Conservation (phyloP, 1,140 invertebrate genomes). For the Scaptomyza montana region DNA sequence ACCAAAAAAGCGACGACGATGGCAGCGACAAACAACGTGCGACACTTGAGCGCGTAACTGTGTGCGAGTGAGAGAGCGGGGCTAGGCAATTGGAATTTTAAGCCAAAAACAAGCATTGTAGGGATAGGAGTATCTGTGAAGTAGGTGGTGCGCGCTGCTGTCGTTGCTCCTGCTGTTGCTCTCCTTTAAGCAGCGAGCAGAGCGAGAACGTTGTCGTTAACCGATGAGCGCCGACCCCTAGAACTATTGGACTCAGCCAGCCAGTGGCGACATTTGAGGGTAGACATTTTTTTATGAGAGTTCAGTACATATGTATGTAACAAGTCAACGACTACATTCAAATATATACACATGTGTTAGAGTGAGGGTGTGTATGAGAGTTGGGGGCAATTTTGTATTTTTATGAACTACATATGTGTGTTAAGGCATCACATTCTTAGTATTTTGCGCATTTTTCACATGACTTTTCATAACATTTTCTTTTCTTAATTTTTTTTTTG, state of each 20-base stretch:
- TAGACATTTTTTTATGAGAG: conserved; percentile 50
- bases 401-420: neutral
- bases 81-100: conserved; percentile 38
- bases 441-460: conserved; percentile 13
- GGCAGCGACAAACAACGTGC: conserved; percentile 41
- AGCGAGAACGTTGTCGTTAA: conserved; percentile 17
- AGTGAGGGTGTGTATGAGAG: conserved; percentile 11
- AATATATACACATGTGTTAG: too few relatives aligned
- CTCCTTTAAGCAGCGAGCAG: conserved; percentile 6
- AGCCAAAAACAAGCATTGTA: conserved; percentile 34
- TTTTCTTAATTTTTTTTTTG: conserved; percentile 15
- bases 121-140: conserved; percentile 24
- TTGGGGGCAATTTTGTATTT: too few relatives aligned
- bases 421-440: neutral
- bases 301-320: conserved; percentile 17
- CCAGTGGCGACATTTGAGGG: conserved; percentile 56
- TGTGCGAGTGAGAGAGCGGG: conserved; percentile 20
- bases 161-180: neutral
- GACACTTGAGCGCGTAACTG: conserved; percentile 32
- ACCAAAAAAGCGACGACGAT: conserved; percentile 48
- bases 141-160: conserved; percentile 19
- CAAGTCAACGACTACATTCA: conserved; percentile 11
- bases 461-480: neutral
- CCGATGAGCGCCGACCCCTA: conserved; percentile 12
- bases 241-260: conserved; percentile 30